Conservation (phyloP, 2,113 vertebrate species). For the Notarius quadriscutis region DNA sequence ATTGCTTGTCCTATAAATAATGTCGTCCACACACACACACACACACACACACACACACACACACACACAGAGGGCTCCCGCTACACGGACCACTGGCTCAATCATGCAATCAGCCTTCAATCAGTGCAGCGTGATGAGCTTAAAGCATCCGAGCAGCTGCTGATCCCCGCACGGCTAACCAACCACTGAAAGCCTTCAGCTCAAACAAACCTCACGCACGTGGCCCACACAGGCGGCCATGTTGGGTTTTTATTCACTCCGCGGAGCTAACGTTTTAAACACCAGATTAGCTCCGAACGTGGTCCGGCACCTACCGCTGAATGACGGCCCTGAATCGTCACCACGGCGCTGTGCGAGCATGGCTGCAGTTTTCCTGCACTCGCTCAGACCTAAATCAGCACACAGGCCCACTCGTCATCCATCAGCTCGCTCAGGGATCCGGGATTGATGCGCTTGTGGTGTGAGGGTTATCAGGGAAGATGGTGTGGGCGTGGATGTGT, state of each 20-base stretch:
- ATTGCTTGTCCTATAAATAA: constrained; percentile 62
- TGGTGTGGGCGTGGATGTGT: no score
- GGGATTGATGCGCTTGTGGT: neutral
- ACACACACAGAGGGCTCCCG: neutral
- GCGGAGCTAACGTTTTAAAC: neutral
- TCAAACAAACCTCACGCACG: neutral
- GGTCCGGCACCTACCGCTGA: no score
- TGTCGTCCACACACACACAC: constrained; percentile 27
- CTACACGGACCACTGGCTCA: neutral
- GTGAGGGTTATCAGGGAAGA: neutral
- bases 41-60: constrained; percentile 37
- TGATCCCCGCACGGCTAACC: neutral
- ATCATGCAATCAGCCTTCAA: constrained; percentile 57
- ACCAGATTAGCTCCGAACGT: no score
- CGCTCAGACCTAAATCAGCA: constrained; percentile 10
- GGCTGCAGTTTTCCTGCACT: constrained; percentile 3
- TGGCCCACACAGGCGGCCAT: neutral
- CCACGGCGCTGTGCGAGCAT: neutral
- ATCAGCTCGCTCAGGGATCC: neutral
- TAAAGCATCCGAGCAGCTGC: constrained; percentile 2
- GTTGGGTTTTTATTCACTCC: neutral
- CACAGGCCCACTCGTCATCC: neutral
- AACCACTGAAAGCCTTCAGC: neutral
- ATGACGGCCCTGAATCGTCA: no score
- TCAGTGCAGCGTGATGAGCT: constrained; percentile 68